Evolutionary conservation across 2,888 invertebrate species (phyloP), one percentile per base, ranked within the genome.

Genomic region (Agonum fuliginosum): DNA sequence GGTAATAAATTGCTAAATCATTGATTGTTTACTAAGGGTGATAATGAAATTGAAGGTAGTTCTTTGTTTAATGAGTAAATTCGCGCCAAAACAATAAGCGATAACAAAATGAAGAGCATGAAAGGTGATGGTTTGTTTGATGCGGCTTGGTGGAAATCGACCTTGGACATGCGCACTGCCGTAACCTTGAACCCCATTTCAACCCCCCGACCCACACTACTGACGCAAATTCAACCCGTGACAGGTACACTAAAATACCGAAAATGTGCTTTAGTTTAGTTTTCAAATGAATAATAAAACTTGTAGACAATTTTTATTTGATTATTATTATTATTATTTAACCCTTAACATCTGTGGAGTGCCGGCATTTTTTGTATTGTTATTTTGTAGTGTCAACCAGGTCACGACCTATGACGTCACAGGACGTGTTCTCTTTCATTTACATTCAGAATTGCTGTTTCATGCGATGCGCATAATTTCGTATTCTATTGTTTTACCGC

Each of bases 131-230:
- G 14, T 24, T 48, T 30, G 37, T 37, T 37, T n/a, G 1, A 17
- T 17, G 54, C 24, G 12, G 12, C 12, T 67, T 41, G 37, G 19
- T 17, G 20, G 46, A 72, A 41, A 22, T 30, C 69, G 69, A 69
- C 70, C 70, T 70, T 77, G 70, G 54, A 54, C 77, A 77, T 77
- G 77, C 77, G 77, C 77, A 70, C 4, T 51, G 51, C n/a, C 37
- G 6, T 58, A 73, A 58, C 73, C 77, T 77, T 77, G 77, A 77
- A 69, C 69, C 67, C 51, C 30, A n/a, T 37, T 12, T 27, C 30
- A 27, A 48, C 34, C 75, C 67, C 51, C 65, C 14, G 12, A 24
- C 54, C 22, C 37, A 34, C 14, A 12, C 12, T 17, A 19, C 27
- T 34, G 22, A 48, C 46, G 65, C 19, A 43, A 62, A 43, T 74